These are phyloP conservation scores for Leptothorax acervorum DNA, from an alignment of 2,888 invertebrate species.

Conservation along the genomic window DNA sequence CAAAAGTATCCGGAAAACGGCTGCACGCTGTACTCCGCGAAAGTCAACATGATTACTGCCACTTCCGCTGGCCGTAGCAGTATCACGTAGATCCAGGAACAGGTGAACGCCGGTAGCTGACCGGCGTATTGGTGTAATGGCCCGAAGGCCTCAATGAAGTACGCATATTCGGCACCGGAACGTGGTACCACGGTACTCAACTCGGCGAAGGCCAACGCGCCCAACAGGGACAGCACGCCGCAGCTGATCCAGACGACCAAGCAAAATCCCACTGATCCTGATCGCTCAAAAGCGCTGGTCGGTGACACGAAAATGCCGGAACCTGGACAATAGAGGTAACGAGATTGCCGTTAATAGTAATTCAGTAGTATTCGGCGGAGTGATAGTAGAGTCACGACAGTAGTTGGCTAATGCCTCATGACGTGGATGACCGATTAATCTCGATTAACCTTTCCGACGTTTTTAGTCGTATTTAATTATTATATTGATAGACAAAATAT, in stretches of 20 bases:
- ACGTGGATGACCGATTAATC: slow-evolving; percentile 70
- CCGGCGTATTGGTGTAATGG: slow-evolving; percentile 90
- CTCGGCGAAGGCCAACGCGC: slow-evolving; percentile 93
- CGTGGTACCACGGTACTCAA: slow-evolving; percentile 92
- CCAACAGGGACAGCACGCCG: slow-evolving; percentile 92
- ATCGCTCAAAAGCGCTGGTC: slow-evolving; percentile 90
- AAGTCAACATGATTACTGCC: slow-evolving; percentile 91
- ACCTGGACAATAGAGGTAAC: slow-evolving; percentile 80
- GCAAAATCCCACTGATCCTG: slow-evolving; percentile 93
- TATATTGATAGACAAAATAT: slow-evolving; percentile 7
- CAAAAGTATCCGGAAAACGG: slow-evolving; percentile 87
- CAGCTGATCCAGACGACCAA: slow-evolving; percentile 92
- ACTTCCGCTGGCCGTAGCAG: slow-evolving; percentile 92
- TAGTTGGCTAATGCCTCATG: slow-evolving; percentile 50
- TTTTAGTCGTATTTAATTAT: slow-evolving; percentile 15
- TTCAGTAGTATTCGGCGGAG: slow-evolving; percentile 14
- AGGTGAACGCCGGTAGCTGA: slow-evolving; percentile 91
- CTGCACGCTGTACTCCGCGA: slow-evolving; percentile 91
- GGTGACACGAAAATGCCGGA: slow-evolving; percentile 96
- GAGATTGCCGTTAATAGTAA: slow-evolving; percentile 27
- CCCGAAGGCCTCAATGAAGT: slow-evolving; percentile 91
- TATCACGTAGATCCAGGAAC: slow-evolving; percentile 92
- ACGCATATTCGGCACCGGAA: slow-evolving; percentile 94
- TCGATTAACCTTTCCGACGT: slow-evolving; percentile 63
- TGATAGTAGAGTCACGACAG: not conserved